Evolutionary conservation across 1,140 invertebrate genomes (phyloP).

Genomic region (Euwallacea fornicatus): DNA sequence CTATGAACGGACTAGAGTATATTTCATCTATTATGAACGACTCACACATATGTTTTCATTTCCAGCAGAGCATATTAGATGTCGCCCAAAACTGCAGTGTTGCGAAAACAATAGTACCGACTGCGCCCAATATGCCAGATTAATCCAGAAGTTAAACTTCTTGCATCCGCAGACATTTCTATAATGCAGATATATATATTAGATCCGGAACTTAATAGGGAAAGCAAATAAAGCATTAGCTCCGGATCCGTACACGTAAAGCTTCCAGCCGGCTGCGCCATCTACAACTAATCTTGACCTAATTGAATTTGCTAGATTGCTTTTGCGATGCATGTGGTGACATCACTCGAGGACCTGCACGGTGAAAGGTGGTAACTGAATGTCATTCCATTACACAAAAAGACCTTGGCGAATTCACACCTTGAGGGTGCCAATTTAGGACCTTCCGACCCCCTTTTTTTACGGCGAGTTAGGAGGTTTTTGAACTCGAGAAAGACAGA

Average conservation of each 20-base stretch:
- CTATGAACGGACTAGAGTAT: conserved; percentile 26
- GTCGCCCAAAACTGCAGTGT: not conserved
- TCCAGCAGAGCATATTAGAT: conserved; percentile 13
- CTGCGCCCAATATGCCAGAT: not conserved
- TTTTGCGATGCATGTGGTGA: conserved; percentile 33
- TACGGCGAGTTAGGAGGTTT: too few species aligned
- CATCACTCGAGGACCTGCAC: too few species aligned
- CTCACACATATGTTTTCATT: conserved; percentile 3
- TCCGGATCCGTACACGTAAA: conserved; percentile 46
- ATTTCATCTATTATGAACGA: conserved; percentile 19
- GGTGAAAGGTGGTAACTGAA: too few species aligned
- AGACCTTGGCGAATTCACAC: too few species aligned
- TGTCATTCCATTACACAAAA: too few species aligned
- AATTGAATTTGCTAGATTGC: conserved; percentile 55
- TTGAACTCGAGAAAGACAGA: too few species aligned
- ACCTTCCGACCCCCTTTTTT: too few species aligned
- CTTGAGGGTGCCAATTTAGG: too few species aligned
- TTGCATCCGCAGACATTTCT: conserved; percentile 5
- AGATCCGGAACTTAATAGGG: conserved; percentile 38
- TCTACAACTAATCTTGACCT: conserved; percentile 53
- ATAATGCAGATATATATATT: conserved; percentile 37
- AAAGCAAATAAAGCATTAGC: conserved; percentile 44
- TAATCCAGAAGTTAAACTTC: not conserved
- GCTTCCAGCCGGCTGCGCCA: conserved; percentile 44
- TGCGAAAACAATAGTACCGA: not conserved